A percentile compares a stretch with the other conserved stretches of the same genome.
Evolutionary conservation across 2,888 invertebrate genomes (phyloP).

Genomic region (Drosophila atripex): DNA sequence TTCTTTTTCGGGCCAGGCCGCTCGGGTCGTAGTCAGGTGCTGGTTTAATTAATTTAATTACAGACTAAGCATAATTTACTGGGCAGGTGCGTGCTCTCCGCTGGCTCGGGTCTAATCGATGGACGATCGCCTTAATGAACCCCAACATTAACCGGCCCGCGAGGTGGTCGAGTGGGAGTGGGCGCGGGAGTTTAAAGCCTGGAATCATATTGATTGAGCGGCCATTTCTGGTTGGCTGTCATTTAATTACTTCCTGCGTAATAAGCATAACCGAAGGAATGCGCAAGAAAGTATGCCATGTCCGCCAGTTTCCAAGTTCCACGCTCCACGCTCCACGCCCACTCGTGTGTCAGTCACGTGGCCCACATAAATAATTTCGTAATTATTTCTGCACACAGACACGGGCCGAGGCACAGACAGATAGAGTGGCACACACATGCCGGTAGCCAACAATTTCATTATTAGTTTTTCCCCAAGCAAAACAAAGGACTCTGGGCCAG

Average conservation of each 20-base stretch:
- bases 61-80: conserved; percentile 79
- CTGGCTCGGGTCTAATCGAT: conserved; percentile 60
- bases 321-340: conserved; percentile 7
- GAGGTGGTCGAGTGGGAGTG: conserved; percentile 1
- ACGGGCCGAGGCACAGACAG: conserved; percentile 3
- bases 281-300: conserved; percentile 58
- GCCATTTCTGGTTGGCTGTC: conserved; percentile 7
- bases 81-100: conserved; percentile 66
- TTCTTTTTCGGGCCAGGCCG: conserved; percentile 44
- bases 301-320: conserved; percentile 5
- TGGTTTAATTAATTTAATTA: conserved; percentile 82
- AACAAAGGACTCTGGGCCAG: conserved; percentile 7
- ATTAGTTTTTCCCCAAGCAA: conserved; percentile 56
- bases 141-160: conserved; percentile 17
- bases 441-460: conserved; percentile 70
- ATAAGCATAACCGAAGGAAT: conserved; percentile 40
- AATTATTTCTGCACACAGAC: conserved; percentile 69
- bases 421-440: conserved; percentile 21
- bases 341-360: conserved; percentile 58
- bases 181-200: conserved; percentile 21
- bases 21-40: conserved; percentile 66
- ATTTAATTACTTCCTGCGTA: conserved; percentile 59
- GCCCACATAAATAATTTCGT: conserved; percentile 70
- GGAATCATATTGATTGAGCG: conserved; percentile 34
- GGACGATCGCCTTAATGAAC: conserved; percentile 42